Percentiles rank a stretch among this genome's conserved stretches.
Evolutionary conservation across 2,797 vertebrate genomes (phyloP).

Genomic region (Hippoglossus hippoglossus): DNA sequence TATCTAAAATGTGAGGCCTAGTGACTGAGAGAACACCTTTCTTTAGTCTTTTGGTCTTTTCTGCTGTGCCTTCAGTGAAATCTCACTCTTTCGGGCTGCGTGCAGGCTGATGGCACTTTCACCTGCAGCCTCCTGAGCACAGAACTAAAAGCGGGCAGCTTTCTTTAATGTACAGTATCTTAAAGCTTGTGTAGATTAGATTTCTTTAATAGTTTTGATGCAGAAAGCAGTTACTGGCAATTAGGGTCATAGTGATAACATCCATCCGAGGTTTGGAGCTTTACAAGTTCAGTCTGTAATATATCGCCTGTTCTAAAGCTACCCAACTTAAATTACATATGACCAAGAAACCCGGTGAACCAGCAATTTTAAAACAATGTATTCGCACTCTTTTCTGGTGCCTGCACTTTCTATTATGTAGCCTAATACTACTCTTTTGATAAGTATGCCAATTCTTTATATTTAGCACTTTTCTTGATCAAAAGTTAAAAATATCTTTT

Average conservation of each 20-base stretch:
- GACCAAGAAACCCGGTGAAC: constrained; percentile 70
- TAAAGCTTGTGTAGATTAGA: constrained; percentile 59
- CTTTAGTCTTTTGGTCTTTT: constrained; percentile 65
- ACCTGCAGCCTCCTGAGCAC: constrained; percentile 66
- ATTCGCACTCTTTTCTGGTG: constrained; percentile 70
- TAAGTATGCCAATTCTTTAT: constrained; percentile 57
- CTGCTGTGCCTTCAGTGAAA: constrained; percentile 83
- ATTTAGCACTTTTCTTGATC: constrained; percentile 45
- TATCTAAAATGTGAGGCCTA: constrained; percentile 36
- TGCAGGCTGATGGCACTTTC: constrained; percentile 39
- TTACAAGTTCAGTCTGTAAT: constrained; percentile 29
- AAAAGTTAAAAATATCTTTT: constrained; percentile 41
- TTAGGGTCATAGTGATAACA: constrained; percentile 17
- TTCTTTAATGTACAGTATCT: constrained; percentile 61
- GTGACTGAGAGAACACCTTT: constrained; percentile 37
- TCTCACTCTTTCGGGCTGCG: constrained; percentile 68
- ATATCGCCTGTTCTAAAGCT: constrained; percentile 47
- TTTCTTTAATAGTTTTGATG: constrained; percentile 15
- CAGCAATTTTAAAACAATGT: constrained; percentile 64
- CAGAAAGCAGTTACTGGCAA: constrained; percentile 18
- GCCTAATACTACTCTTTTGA: constrained; percentile 69
- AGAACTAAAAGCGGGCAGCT: constrained; percentile 63
- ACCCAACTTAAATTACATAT: constrained; percentile 34
- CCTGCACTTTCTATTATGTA: constrained; percentile 80
- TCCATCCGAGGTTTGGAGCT: constrained; percentile 35